Conservation (phyloP, 2,113 vertebrate genomes). For the Elachura formosa region DNA sequence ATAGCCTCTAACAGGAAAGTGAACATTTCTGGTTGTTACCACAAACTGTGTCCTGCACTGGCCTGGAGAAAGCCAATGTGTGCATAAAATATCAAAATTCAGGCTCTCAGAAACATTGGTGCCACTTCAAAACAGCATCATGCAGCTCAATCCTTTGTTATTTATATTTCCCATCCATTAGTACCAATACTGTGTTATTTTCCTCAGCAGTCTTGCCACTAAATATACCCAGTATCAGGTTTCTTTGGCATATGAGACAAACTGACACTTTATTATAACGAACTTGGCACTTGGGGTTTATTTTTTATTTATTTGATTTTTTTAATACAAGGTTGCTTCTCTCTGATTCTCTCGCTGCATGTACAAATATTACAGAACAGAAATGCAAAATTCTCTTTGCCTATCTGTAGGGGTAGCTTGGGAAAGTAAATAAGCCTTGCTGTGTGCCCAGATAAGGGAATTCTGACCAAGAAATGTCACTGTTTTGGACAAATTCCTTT, state of each 20-base stretch:
- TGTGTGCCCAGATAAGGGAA: slow-evolving; percentile 2
- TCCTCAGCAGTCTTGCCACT: slow-evolving; percentile 6
- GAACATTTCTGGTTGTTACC: neutral
- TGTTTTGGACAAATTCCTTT: neutral
- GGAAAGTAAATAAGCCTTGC: slow-evolving; percentile 35
- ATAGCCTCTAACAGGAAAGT: neutral
- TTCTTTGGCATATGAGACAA: slow-evolving; percentile 18
- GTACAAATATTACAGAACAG: slow-evolving; percentile 31
- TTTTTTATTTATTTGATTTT: slow-evolving; percentile 55
- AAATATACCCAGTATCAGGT: neutral
- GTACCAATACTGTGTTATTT: neutral
- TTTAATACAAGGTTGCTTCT: neutral
- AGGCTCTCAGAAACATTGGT: neutral
- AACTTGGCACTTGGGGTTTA: slow-evolving; percentile 48
- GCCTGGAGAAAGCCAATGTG: neutral
- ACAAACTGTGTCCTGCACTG: neutral
- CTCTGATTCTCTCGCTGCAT: neutral
- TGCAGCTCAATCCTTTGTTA: neutral
- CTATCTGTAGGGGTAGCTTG: slow-evolving; percentile 37
- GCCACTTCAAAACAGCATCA: neutral
- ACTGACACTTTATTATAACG: slow-evolving; percentile 59
- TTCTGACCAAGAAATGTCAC: neutral
- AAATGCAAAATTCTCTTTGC: slow-evolving; percentile 37
- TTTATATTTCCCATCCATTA: neutral
- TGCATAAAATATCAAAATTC: neutral